Base-by-base conservation (phyloP, 2,797 vertebrate species). In the Tragelaphus oryx region DNA sequence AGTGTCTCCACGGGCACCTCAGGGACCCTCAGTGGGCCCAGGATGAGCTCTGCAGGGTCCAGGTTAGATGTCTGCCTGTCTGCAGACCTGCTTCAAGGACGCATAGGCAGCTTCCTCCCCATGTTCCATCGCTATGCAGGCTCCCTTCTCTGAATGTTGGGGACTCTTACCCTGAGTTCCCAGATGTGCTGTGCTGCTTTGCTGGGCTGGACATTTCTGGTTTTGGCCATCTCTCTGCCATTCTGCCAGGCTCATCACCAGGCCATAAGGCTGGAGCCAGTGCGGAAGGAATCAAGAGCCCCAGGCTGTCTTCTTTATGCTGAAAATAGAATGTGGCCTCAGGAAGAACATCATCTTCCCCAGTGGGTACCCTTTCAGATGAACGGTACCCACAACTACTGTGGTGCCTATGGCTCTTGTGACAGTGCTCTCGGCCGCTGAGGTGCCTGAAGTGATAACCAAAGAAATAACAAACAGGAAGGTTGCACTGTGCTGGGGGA, bases 71-170 rank as follows among this genome's bases (percentile, higher is more conserved):
- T 20, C 28, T 18, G 13, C 83, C 48, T 28, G 41, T 57, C 55
- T 88, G 37, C 33, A 87, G 84, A 62, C 22, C 57, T 37, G 30
- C 55, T 81, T n/a, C 7, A 3, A 52, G 60, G 52, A 59, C 24
- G 16, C 54, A 0, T 12, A 1, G 8, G 33, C 24, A 84, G 87
- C 50, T 48, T 44, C 37, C 44, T 55, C 12, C 57, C 16, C 12
- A 0, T 1, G 14, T 14, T 74, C 48, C 44, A 4, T 24, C 4
- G 60, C 14, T 10, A 5, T 50, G 11, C 0, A 6, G 8, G 24
- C 22, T 46, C 57, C 18, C 59, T 68, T 4, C 71, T 79, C 76
- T 33, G 30, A 18, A 0, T 44, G 28, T 17, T 1, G 22, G 9
- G 37, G 4, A 9, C 16, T 75, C 37, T 26, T 18, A 68, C 16